Evolutionary conservation across 2,113 vertebrate species (phyloP), one percentile per base, ranked within the genome.

Genomic region (Plestiodon gilberti): DNA sequence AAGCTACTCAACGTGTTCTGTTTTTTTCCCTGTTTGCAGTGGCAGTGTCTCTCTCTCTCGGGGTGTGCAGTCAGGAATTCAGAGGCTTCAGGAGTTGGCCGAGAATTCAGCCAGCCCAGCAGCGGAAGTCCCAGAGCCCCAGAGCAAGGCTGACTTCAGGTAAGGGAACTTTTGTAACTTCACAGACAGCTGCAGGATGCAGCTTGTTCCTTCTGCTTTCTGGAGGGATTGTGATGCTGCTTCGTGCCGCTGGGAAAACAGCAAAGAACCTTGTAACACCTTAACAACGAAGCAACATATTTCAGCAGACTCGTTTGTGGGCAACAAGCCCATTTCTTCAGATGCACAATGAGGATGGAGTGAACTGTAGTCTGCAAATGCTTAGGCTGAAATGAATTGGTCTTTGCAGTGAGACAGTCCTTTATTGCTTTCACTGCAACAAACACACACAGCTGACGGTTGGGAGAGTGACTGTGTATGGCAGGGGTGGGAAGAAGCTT

Each of bases 101-200:
- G 70, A 48, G 35, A 77, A 14, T 85, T 70, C 57, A 25, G 64
- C 35, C 43, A 55, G 2, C 8, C 17, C 13, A 33, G 69, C 38
- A 40, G 10, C 35, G 25, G 40, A 38, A 9, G 83, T 64, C 28
- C 65, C 10, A 18, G 75, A 64, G 30, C 83, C 65, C 22, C 61
- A 86, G 65, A 87, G 25, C 52, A 80, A 80, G 10, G 90, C 76
- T 89, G 85, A 95, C 17, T 97, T 94, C 89, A 96, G 96, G 96
- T 97, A 83, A 64, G 74, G 85, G 25, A 13, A 23, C 73, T 28
- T 57, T 6, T 18, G 67, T 8, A 78, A 17, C 3, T 78, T 69
- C 3, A 28, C 9, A 18, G 25, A n/a, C 61, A 17, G 18, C 1
- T 3, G 14, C 9, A 33, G 48, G 22, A n/a, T 67, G 11, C 23